Base-by-base conservation (phyloP, 2,888 invertebrate genomes). In the Lasioglossum malachurum region DNA sequence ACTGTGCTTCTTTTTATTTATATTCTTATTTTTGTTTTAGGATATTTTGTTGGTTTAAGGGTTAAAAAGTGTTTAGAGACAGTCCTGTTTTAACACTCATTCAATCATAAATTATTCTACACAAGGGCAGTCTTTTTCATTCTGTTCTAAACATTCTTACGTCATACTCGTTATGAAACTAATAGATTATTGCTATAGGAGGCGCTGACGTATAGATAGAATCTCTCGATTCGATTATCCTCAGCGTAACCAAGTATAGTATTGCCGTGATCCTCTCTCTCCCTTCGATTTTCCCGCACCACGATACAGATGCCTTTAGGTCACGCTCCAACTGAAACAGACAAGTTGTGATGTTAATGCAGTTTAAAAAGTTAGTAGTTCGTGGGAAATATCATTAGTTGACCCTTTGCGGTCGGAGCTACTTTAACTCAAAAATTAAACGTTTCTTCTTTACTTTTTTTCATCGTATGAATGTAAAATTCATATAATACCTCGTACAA, bases 61-160 rank as follows among this genome's bases (percentile, higher is more conserved):
- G 44, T 44, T 44, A 71, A 38, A 64, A 38, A 19, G 72, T 64
- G 53, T 57, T 83, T 73, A 76, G 79, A 79, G 79, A 83, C 83
- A 72, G 83, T 53, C 75, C 83, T 53, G 78, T 35, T 12, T 12
- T 3, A 44, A 44, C 75, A 75, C 69, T 83, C 74, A 46, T 49
- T 83, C 75, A 72, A 12, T 75, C 75, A 75, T 84, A 84, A 84
- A 80, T 84, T 80, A 84, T 75, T 86, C 81, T 78, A 86, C 80
- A 19, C 86, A 46, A 67, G 57, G 86, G 78, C 86, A 86, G 84
- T 86, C 86, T 86, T 86, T 75, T 83, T 86, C 80, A 64, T 83
- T 80, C 46, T 69, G 41, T 64, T 84, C 79, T 69, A 77, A n/a
- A 69, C 82, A 38, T 16, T 53, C 35, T 75, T 76, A 57, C 75